phyloP scores from a whole-genome alignment of 2,113 vertebrate genomes.

The Indicator maculatus region DNA sequence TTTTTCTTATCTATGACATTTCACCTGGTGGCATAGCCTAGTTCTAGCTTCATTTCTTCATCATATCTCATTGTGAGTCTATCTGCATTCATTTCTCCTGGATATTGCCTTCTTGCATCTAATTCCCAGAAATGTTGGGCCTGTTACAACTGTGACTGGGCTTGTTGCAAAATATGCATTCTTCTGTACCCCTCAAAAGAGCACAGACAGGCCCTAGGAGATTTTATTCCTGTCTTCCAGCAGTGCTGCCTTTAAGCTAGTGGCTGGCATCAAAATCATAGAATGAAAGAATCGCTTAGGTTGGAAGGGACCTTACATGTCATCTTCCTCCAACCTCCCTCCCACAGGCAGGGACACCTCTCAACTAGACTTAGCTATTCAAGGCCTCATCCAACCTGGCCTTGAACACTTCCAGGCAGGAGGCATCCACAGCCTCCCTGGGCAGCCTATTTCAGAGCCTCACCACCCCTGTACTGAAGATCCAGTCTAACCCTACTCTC shows the following conservation, averaged over 20 bases:
- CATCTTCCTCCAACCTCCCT: no score
- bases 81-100: background rate
- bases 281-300: no score
- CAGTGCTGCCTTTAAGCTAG: background rate
- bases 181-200: background rate
- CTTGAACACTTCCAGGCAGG: no score
- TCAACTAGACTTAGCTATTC: no score
- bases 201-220: background rate
- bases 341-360: no score
- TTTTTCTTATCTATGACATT: background rate
- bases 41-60: background rate
- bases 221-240: background rate
- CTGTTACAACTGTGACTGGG: background rate
- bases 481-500: no score
- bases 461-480: no score
- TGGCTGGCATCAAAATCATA: background rate
- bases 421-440: no score
- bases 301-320: no score
- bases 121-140: background rate
- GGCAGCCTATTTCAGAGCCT: no score
- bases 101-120: background rate
- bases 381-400: no score
- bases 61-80: background rate
- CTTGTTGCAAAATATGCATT: background rate
- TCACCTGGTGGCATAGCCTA: background rate